Percentiles rank a stretch among this genome's conserved stretches.
Evolutionary conservation across 2,797 vertebrate genomes (phyloP).

Genomic region (Apodemus agrarius): DNA sequence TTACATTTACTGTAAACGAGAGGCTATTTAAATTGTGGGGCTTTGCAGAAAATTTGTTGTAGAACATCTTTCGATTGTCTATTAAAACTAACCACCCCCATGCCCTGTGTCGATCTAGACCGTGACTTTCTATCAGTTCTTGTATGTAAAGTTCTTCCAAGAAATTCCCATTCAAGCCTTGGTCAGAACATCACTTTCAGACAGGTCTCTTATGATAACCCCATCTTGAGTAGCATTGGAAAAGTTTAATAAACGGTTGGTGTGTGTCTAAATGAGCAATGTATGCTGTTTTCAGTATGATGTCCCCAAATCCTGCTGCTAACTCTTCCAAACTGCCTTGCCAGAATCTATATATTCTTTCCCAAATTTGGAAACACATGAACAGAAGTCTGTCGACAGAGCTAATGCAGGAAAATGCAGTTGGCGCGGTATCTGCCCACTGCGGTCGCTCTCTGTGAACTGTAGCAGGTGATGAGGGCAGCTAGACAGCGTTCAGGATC

Average conservation of each 20-base stretch:
- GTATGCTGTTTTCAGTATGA: background rate
- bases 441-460: background rate
- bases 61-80: background rate
- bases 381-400: constrained; percentile 68
- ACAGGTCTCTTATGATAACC: background rate
- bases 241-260: constrained; percentile 56
- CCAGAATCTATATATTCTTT: constrained; percentile 70
- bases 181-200: background rate
- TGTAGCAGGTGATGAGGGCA: background rate
- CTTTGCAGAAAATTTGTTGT: background rate
- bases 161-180: background rate
- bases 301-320: constrained; percentile 49
- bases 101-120: background rate
- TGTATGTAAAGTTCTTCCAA: background rate
- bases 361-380: constrained; percentile 60
- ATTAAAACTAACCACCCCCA: background rate
- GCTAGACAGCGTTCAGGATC: background rate
- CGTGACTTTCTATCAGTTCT: background rate
- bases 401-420: constrained; percentile 25
- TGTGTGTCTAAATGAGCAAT: constrained; percentile 55
- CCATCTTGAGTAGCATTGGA: background rate
- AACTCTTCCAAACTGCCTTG: constrained; percentile 64
- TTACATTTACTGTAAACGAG: background rate
- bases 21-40: background rate
- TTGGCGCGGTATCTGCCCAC: constrained; percentile 13